Percentiles rank a stretch among this genome's conserved stretches.
phyloP scores from a whole-genome alignment of 1,140 invertebrate species.

The Papilio machaon region DNA sequence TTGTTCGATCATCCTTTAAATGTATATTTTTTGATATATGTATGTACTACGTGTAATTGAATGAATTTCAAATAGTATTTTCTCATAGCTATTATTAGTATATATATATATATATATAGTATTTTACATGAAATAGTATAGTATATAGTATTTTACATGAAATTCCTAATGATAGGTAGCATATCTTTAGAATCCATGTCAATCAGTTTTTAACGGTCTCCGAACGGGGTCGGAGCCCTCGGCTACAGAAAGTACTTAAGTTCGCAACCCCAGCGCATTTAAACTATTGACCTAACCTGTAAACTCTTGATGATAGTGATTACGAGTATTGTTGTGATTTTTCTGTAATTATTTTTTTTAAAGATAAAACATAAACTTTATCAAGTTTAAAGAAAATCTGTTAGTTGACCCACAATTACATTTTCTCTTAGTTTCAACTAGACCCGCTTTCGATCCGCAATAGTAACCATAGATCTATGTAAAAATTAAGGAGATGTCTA shows the following conservation, averaged over 20 bases:
- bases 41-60: not conserved
- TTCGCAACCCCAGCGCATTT: slow-evolving; percentile 10
- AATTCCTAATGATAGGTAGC: not conserved
- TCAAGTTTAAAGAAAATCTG: not conserved
- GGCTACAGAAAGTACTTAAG: not conserved
- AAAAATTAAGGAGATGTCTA: not conserved
- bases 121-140: not conserved
- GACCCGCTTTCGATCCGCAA: not conserved
- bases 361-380: not conserved
- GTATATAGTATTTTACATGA: not conserved
- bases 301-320: not conserved
- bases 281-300: slow-evolving; percentile 6
- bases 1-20: not conserved
- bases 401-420: not conserved
- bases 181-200: not conserved
- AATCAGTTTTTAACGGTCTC: not conserved
- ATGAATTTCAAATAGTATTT: not conserved
- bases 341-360: not conserved
- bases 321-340: not conserved
- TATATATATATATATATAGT: no score
- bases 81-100: not conserved
- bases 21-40: not conserved
- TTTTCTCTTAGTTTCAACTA: not conserved
- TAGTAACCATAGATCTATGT: not conserved
- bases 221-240: not conserved